A percentile compares a stretch with the other conserved stretches of the same genome.
These are phyloP conservation scores for Ophraella communa DNA, from an alignment of 2,888 invertebrate species.

Conservation along the genomic window DNA sequence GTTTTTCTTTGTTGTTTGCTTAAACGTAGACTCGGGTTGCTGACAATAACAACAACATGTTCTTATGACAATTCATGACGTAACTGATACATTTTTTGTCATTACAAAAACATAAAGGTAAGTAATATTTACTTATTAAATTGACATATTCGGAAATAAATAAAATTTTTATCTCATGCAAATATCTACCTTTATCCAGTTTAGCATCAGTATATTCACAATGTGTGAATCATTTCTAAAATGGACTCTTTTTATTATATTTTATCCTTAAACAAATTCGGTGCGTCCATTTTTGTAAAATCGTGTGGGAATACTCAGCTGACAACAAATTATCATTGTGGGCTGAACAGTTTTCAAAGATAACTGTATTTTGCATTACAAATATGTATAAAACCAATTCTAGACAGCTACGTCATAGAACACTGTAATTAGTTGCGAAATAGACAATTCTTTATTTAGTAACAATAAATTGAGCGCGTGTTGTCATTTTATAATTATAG, in stretches of 20 bases:
- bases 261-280: constrained; percentile 27
- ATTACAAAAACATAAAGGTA: too few relatives aligned
- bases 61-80: too few relatives aligned
- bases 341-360: constrained; percentile 34
- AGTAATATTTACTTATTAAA: not conserved
- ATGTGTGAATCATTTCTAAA: not conserved
- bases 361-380: constrained; percentile 36
- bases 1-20: too few relatives aligned
- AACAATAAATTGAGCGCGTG: not conserved
- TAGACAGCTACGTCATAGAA: constrained; percentile 31
- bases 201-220: not conserved
- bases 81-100: too few relatives aligned
- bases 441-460: constrained; percentile 19
- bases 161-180: not conserved
- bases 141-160: not conserved
- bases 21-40: too few relatives aligned
- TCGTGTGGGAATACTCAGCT: constrained; percentile 27
- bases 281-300: constrained; percentile 29
- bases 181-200: not conserved
- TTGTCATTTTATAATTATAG: constrained; percentile 20
- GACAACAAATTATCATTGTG: constrained; percentile 28
- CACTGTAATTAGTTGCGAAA: constrained; percentile 10
- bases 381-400: constrained; percentile 39
- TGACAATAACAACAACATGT: too few relatives aligned
- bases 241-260: not conserved